Conservation (phyloP, 2,888 invertebrate genomes). For the Chrysina gloriosa region DNA sequence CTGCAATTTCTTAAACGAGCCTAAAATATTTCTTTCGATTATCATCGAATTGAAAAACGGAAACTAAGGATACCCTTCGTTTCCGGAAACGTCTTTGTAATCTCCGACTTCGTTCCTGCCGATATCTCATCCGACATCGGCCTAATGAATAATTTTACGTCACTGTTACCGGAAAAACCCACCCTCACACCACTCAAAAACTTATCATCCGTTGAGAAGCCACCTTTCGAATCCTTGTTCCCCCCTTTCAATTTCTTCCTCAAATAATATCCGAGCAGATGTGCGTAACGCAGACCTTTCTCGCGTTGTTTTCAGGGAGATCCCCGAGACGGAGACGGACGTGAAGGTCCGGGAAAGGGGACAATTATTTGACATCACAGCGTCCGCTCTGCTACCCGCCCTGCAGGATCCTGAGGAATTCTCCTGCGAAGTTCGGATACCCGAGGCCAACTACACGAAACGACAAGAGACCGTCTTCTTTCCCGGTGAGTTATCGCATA, state of each 20-base stretch:
- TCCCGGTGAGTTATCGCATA: constrained; percentile 58
- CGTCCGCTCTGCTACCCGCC: constrained; percentile 71
- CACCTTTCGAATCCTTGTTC: constrained; percentile 13
- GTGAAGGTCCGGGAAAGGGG: constrained; percentile 63
- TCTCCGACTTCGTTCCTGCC: background rate
- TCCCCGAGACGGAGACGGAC: constrained; percentile 54
- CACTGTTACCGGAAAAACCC: background rate
- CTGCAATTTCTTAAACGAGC: no score
- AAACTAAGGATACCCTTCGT: no score
- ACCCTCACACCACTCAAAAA: background rate
- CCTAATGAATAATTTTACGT: constrained; percentile 32
- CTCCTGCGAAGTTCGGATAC: constrained; percentile 72
- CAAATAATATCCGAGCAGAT: constrained; percentile 36
- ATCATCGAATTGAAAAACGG: no score
- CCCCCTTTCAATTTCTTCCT: constrained; percentile 22
- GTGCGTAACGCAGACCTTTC: constrained; percentile 25
- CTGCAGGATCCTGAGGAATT: constrained; percentile 71
- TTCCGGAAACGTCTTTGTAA: background rate
- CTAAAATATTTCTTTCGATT: no score
- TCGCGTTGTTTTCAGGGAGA: constrained; percentile 48
- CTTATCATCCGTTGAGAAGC: background rate
- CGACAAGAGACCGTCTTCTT: constrained; percentile 72
- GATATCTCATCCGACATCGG: background rate
- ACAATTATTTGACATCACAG: constrained; percentile 72
- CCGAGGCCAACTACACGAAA: constrained; percentile 73